phyloP scores from a whole-genome alignment of 2,888 invertebrate genomes.

The Gymnocheta viridis region DNA sequence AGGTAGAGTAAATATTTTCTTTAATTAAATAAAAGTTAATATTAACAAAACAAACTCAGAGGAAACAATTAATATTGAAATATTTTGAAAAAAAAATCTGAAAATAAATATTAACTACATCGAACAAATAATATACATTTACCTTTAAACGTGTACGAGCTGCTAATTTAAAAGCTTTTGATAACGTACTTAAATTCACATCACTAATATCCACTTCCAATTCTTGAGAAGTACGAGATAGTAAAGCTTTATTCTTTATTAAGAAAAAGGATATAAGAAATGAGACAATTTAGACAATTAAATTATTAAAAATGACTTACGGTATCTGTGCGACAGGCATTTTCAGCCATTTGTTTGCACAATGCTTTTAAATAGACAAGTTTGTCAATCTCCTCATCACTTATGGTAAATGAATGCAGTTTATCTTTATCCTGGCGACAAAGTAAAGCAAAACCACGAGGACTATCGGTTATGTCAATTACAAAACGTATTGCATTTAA shows the following conservation, averaged over 20 bases:
- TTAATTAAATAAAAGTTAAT: slow-evolving; percentile 62
- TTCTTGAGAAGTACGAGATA: slow-evolving; percentile 84
- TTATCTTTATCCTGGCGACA: slow-evolving; percentile 95
- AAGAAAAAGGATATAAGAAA: not conserved
- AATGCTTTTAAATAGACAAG: slow-evolving; percentile 90
- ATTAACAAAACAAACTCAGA: slow-evolving; percentile 29
- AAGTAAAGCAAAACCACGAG: slow-evolving; percentile 94
- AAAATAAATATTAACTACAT: slow-evolving; percentile 6
- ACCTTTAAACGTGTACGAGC: slow-evolving; percentile 91
- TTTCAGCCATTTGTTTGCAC: slow-evolving; percentile 95
- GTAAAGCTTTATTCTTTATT: slow-evolving; percentile 80
- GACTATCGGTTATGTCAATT: slow-evolving; percentile 94
- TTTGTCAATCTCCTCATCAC: slow-evolving; percentile 92
- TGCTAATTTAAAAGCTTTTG: slow-evolving; percentile 95
- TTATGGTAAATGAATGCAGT: slow-evolving; percentile 92
- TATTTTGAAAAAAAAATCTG: slow-evolving; percentile 1
- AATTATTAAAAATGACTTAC: slow-evolving; percentile 84
- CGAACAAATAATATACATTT: slow-evolving; percentile 67
- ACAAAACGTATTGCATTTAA: slow-evolving; percentile 94
- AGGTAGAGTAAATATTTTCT: slow-evolving; percentile 55
- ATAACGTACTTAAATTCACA: slow-evolving; percentile 91
- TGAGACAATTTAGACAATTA: not conserved
- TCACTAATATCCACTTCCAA: slow-evolving; percentile 94
- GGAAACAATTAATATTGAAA: slow-evolving; percentile 13
- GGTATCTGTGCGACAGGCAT: slow-evolving; percentile 95